Base-by-base conservation (phyloP, 2,888 invertebrate genomes). In the Calameuta filiformis region DNA sequence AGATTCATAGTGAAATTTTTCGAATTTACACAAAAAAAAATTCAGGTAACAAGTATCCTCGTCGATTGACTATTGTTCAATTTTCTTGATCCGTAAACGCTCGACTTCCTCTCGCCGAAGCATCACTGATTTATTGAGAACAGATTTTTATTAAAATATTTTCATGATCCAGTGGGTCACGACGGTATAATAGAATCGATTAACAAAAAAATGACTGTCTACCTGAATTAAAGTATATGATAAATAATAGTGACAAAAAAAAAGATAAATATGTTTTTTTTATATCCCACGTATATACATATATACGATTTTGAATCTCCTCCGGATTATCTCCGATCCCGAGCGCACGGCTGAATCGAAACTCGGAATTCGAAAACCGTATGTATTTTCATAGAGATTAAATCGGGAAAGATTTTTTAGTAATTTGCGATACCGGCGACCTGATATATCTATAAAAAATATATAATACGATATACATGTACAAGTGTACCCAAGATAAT, bases 151-250 rank as follows among this genome's bases (percentile, higher is more conserved):
- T 56, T 56, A 23, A 56, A 56, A 56, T 23, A 56, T 40, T 15
- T 2, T 23, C 56, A 56, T 9, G 23, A 56, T 23, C 56, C 56
- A 56, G 0, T 23, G 9, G 23, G 56, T 56, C 56, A 56, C 23
- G 56, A 23, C 6, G 23, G 56, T 56, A 23, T 56, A 56, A 23
- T 56, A 56, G 23, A 56, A 56, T 56, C 23, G 23, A 56, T 56
- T 56, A 56, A 56, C 1, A 56, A 56, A 23, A 0, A 23, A 9
- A 23, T 56, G 40, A 40, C 2, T 37, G 12, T 37, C 37, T 23
- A 76, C 75, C 56, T 23, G 56, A 23, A 80, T 79, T 87, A 87
- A 85, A 86, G 83, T 82, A 82, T 79, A 84, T 83, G 84, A 87
- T 84, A 84, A 85, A 86, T 83, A 84, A 85, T 85, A 79, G 82